Percentiles rank a stretch among this genome's conserved stretches.
phyloP scores from a whole-genome alignment of 2,797 vertebrate genomes.

The Capromys pilorides region DNA sequence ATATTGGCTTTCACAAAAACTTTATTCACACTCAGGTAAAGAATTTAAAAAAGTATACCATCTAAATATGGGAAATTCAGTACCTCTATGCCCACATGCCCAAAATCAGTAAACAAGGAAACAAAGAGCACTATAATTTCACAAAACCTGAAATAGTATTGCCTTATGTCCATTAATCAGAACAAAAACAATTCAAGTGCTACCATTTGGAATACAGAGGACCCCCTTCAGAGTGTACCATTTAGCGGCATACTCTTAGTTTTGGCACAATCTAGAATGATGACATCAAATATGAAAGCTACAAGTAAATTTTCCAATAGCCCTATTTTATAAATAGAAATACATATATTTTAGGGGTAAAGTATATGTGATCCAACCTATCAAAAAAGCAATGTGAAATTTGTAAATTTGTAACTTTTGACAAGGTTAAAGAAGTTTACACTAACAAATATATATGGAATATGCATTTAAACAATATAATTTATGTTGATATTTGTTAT shows the following conservation, averaged over 20 bases:
- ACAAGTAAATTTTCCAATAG: background rate
- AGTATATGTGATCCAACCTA: background rate
- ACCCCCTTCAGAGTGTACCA: background rate
- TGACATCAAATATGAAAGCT: background rate
- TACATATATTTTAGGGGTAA: background rate
- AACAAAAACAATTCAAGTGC: background rate
- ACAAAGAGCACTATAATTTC: background rate
- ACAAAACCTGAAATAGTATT: background rate
- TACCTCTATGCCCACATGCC: background rate
- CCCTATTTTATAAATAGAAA: background rate
- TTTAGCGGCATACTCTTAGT: background rate
- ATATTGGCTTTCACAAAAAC: background rate
- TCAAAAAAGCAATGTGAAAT: background rate
- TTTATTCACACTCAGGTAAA: background rate
- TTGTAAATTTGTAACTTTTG: background rate
- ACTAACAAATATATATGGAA: background rate
- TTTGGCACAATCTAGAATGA: background rate
- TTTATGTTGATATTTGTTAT: background rate
- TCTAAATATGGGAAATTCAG: background rate
- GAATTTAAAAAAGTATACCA: background rate
- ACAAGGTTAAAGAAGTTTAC: background rate
- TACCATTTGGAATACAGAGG: background rate
- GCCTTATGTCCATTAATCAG: background rate
- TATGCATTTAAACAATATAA: background rate
- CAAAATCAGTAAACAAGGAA: background rate